Evolutionary conservation across 2,888 invertebrate species (phyloP).

Genomic region (Sarcophaga subvicina): DNA sequence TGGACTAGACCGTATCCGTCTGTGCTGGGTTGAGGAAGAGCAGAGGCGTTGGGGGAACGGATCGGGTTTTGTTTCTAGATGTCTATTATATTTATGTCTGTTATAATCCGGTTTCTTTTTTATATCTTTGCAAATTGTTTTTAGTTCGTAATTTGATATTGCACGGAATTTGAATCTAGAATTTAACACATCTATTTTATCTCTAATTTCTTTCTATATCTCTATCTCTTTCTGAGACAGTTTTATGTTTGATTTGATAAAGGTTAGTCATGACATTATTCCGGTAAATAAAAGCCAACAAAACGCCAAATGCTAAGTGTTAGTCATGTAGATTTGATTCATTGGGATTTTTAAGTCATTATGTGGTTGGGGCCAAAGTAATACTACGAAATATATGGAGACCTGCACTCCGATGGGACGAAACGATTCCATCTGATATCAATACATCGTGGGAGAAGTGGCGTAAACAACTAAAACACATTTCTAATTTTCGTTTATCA

Average conservation of each 20-base stretch:
- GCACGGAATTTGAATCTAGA: too few species aligned
- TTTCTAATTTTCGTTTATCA: constrained; percentile 20
- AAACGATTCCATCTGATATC: constrained; percentile 38
- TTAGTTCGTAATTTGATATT: too few species aligned
- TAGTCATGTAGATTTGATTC: constrained; percentile 57
- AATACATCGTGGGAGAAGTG: constrained; percentile 15
- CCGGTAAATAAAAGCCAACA: constrained; percentile 28
- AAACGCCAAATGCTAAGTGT: constrained; percentile 46
- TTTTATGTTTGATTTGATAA: constrained; percentile 35
- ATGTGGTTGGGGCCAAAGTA: constrained; percentile 33
- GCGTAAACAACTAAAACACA: constrained; percentile 32
- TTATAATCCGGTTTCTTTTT: too few species aligned
- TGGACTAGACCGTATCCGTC: too few species aligned
- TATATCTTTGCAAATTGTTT: too few species aligned
- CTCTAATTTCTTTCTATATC: too few species aligned
- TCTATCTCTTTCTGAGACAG: constrained; percentile 6
- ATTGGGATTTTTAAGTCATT: constrained; percentile 52
- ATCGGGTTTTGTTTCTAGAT: too few species aligned
- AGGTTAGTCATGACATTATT: constrained; percentile 15
- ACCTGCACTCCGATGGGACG: constrained; percentile 39
- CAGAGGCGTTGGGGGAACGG: too few species aligned
- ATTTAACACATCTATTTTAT: too few species aligned
- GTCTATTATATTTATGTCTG: too few species aligned
- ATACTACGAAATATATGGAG: constrained; percentile 52
- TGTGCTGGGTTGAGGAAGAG: too few species aligned